Conservation (phyloP, 2,888 invertebrate genomes). For the Drosophila demipolita region DNA sequence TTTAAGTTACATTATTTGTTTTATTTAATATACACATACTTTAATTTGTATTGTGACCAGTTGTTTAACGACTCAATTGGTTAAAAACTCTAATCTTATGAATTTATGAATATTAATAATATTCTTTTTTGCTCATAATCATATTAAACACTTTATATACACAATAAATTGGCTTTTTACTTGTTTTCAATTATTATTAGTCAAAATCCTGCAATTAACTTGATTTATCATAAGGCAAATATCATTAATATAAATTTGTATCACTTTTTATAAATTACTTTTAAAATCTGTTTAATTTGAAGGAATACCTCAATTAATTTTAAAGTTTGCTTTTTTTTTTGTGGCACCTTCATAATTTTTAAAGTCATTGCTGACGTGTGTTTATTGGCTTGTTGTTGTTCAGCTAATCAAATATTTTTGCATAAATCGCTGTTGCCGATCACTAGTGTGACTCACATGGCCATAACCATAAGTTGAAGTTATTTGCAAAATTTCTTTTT, state of each 20-base stretch:
- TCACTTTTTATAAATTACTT: not conserved
- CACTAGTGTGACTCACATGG: constrained; percentile 33
- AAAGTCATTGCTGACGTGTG: constrained; percentile 28
- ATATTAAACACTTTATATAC: constrained; percentile 51
- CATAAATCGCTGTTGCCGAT: constrained; percentile 6
- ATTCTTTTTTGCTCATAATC: constrained; percentile 37
- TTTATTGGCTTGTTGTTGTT: constrained; percentile 40
- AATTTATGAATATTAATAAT: constrained; percentile 36
- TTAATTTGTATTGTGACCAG: constrained; percentile 38
- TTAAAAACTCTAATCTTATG: constrained; percentile 17
- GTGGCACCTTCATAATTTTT: constrained; percentile 4
- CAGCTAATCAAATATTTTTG: constrained; percentile 45
- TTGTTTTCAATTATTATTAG: constrained; percentile 1
- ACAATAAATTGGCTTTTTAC: constrained; percentile 51
- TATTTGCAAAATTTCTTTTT: constrained; percentile 13
- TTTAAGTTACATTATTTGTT: constrained; percentile 41
- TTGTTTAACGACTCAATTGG: constrained; percentile 59
- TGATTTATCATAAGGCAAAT: not conserved
- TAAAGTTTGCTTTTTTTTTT: not conserved
- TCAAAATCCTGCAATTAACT: not conserved
- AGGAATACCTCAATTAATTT: constrained; percentile 16
- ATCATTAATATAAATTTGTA: not conserved
- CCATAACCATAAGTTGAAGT: not conserved
- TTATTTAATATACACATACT: constrained; percentile 36
- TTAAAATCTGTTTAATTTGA: constrained; percentile 4